Conservation (phyloP, 2,113 vertebrate species). For the Thunnus maccoyii region DNA sequence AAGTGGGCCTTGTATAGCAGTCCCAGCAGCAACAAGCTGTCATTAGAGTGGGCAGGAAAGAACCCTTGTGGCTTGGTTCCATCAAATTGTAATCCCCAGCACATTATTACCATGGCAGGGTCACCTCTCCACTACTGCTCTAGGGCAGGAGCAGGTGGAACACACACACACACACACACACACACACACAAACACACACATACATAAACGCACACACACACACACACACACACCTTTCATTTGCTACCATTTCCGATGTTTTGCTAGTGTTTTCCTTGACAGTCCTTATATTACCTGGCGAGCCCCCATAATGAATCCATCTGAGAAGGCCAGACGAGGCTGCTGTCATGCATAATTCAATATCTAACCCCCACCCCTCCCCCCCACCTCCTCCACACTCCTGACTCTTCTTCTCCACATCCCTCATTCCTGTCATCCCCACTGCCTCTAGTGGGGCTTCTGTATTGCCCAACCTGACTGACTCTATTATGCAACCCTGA, state of each 20-base stretch:
- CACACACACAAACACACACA: not conserved
- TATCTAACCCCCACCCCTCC: constrained; percentile 30
- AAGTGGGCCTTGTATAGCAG: constrained; percentile 77
- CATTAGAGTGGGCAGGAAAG: constrained; percentile 86
- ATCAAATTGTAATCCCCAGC: constrained; percentile 86
- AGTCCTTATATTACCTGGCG: constrained; percentile 83
- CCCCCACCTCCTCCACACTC: not conserved
- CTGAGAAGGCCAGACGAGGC: constrained; percentile 74
- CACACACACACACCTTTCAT: constrained; percentile 34
- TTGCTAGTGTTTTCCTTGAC: constrained; percentile 73
- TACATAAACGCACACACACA: constrained; percentile 12
- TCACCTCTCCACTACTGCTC: constrained; percentile 80
- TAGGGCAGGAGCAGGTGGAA: constrained; percentile 79
- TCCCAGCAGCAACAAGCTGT: constrained; percentile 84
- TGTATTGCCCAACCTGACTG: constrained; percentile 86
- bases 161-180: constrained; percentile 44
- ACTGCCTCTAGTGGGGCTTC: constrained; percentile 53
- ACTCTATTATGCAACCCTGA: constrained; percentile 87
- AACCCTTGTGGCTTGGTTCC: constrained; percentile 84
- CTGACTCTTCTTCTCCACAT: constrained; percentile 39
- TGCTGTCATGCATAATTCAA: constrained; percentile 92
- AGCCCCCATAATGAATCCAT: constrained; percentile 90
- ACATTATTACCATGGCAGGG: constrained; percentile 85
- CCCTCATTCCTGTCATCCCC: constrained; percentile 47
- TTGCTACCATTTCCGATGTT: constrained; percentile 68